Evolutionary conservation across 2,797 vertebrate genomes (phyloP).

Genomic region (Enteromius thamalakanensis): DNA sequence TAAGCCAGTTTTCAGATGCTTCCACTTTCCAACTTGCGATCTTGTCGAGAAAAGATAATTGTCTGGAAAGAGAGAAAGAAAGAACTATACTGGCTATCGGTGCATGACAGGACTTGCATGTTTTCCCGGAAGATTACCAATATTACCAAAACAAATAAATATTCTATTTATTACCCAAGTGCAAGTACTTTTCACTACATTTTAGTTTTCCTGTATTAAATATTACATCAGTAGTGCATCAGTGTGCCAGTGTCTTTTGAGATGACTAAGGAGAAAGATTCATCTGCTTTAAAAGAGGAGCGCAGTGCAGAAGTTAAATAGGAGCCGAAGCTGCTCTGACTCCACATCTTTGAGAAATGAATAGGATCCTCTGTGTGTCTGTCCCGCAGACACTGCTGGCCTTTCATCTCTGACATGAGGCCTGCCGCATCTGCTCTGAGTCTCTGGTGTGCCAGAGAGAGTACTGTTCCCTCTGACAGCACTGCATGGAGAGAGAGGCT

Average conservation of each 20-base stretch:
- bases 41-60: background rate
- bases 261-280: background rate
- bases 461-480: constrained; percentile 3
- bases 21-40: background rate
- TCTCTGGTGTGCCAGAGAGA: constrained; percentile 9
- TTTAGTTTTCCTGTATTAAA: background rate
- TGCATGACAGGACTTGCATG: too few species aligned
- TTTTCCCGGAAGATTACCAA: too few species aligned
- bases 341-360: constrained; percentile 67
- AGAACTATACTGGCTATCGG: too few species aligned
- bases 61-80: too few species aligned
- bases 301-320: constrained; percentile 40
- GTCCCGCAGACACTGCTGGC: constrained; percentile 61
- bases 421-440: constrained; percentile 4
- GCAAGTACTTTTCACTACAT: background rate
- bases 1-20: too few species aligned
- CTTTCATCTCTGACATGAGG: constrained; percentile 65
- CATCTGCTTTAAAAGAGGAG: background rate
- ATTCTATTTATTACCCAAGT: background rate
- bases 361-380: constrained; percentile 70
- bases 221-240: background rate
- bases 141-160: too few species aligned
- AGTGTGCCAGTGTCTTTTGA: background rate
- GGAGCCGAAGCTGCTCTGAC: constrained; percentile 57
- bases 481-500: background rate